Evolutionary conservation across 1,140 invertebrate genomes (phyloP).

Genomic region (Pseudomyrmex flavicornis): DNA sequence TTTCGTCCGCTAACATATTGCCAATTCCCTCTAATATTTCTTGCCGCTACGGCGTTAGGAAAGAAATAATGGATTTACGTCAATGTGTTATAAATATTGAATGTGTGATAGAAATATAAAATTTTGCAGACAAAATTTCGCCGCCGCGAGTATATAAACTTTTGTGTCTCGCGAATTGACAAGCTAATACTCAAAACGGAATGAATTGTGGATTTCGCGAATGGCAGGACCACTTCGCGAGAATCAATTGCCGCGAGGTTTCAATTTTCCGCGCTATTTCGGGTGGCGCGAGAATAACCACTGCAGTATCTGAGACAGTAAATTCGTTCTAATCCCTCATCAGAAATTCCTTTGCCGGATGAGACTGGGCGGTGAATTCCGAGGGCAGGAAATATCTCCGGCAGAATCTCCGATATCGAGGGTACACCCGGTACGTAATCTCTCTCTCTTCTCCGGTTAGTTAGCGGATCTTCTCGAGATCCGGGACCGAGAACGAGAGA

Average conservation of each 20-base stretch:
- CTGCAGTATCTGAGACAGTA: slow-evolving; percentile 58
- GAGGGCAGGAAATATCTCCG: slow-evolving; percentile 45
- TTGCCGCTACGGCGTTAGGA: neutral
- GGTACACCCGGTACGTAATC: slow-evolving; percentile 81
- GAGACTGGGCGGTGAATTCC: slow-evolving; percentile 64
- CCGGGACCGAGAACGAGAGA: slow-evolving; percentile 70
- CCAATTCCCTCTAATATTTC: slow-evolving; percentile 2
- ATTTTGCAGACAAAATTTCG: neutral
- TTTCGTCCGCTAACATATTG: slow-evolving; percentile 29
- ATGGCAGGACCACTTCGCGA: slow-evolving; percentile 19
- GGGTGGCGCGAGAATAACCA: slow-evolving; percentile 60
- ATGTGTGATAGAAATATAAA: neutral
- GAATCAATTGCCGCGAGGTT: slow-evolving; percentile 63
- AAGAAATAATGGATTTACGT: neutral
- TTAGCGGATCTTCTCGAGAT: slow-evolving; percentile 81
- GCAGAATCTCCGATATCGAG: slow-evolving; percentile 61
- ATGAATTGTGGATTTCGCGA: neutral
- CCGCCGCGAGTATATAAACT: neutral
- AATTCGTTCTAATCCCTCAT: slow-evolving; percentile 73
- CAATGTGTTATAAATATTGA: neutral
- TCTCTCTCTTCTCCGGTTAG: slow-evolving; percentile 80
- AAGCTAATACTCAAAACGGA: neutral
- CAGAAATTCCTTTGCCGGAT: slow-evolving; percentile 69
- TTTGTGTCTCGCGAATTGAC: neutral
- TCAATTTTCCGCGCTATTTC: slow-evolving; percentile 33